These are phyloP conservation scores for Thamnophis sirtalis DNA, from an alignment of 2,113 vertebrate genomes.

Conservation along the genomic window DNA sequence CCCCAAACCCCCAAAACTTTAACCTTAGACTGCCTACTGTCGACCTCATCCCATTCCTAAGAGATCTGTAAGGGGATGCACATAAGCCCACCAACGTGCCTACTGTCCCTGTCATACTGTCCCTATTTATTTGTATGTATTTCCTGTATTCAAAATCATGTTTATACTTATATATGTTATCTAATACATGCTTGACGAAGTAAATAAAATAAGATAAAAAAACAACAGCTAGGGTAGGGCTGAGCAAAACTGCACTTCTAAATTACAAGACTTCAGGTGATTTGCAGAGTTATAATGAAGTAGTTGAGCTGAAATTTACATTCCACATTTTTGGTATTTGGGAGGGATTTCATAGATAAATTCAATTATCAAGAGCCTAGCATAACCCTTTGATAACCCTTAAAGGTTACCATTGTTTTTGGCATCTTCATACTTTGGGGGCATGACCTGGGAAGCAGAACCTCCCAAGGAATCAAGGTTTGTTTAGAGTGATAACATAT, in stretches of 20 bases:
- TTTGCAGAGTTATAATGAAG: not conserved
- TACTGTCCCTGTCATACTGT: no score
- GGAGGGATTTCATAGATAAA: not conserved
- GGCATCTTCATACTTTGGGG: not conserved
- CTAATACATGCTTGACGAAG: no score
- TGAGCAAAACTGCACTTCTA: not conserved
- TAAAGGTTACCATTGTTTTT: not conserved
- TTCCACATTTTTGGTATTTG: not conserved
- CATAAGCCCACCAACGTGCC: no score
- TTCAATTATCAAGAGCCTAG: not conserved
- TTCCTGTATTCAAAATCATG: no score
- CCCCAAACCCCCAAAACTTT: no score
- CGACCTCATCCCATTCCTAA: no score
- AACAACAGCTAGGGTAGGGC: not conserved
- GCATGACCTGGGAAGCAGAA: not conserved
- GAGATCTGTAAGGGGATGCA: no score
- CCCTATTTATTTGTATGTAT: no score
- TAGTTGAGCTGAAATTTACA: not conserved
- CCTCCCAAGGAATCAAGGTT: not conserved
- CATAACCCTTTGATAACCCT: not conserved
- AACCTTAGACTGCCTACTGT: no score
- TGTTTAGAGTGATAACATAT: not conserved
- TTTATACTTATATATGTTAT: no score
- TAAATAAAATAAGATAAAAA: no score
- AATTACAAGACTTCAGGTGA: not conserved